phyloP scores from a whole-genome alignment of 2,113 vertebrate genomes.

The Pseudorhombus dupliciocellatus region DNA sequence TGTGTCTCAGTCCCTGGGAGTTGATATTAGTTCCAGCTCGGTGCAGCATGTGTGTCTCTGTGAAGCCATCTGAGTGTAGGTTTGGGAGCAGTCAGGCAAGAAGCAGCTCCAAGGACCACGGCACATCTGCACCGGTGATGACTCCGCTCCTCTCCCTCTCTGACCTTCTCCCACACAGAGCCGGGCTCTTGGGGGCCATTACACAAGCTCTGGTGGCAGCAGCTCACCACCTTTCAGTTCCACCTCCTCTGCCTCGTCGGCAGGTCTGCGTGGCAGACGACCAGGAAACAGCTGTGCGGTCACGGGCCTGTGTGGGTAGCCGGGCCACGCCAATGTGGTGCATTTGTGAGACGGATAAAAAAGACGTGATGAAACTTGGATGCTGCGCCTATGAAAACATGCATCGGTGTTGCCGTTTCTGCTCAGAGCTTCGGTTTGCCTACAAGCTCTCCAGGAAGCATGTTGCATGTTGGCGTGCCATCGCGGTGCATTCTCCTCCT shows the following conservation, averaged over 20 bases:
- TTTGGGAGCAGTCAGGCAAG: background rate
- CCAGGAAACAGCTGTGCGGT: constrained; percentile 2
- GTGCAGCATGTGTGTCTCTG: background rate
- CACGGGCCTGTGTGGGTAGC: background rate
- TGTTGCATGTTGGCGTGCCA: constrained; percentile 14
- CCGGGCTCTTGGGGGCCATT: constrained; percentile 22
- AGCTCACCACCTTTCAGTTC: constrained; percentile 17
- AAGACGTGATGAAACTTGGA: constrained; percentile 19
- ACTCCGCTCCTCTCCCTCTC: constrained; percentile 11
- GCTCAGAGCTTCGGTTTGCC: constrained; percentile 3
- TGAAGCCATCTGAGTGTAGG: background rate
- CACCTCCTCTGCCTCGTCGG: constrained; percentile 4
- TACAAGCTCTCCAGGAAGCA: constrained; percentile 12
- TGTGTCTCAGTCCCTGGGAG: background rate
- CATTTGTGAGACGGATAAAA: constrained; percentile 38
- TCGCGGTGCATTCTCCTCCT: constrained; percentile 8
- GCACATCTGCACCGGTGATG: constrained; percentile 31
- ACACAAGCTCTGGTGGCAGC: constrained; percentile 27
- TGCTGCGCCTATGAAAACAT: constrained; percentile 9
- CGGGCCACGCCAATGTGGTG: constrained; percentile 7
- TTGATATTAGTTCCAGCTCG: background rate
- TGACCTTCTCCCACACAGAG: constrained; percentile 19
- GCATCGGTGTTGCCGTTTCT: constrained; percentile 23
- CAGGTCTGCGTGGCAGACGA: background rate
- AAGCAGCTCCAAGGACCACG: background rate